Evolutionary conservation across 2,888 invertebrate species (phyloP).

Genomic region (Caenorhabditis sp.): DNA sequence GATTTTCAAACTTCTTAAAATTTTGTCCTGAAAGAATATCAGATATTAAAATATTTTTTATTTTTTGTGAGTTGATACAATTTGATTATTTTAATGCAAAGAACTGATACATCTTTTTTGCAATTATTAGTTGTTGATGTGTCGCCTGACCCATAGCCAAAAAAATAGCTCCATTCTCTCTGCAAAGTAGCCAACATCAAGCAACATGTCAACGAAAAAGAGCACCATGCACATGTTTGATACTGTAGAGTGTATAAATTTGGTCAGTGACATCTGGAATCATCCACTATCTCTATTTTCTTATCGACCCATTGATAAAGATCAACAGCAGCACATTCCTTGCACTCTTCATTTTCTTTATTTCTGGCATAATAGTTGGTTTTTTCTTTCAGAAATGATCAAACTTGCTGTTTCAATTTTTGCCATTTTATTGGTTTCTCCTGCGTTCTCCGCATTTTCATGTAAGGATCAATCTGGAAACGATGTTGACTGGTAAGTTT

Average conservation of each 20-base stretch:
- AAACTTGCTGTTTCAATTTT: background rate
- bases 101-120: too few relatives aligned
- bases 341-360: background rate
- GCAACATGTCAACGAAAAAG: background rate
- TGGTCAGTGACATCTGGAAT: background rate
- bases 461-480: conserved; percentile 62
- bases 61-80: too few relatives aligned
- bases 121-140: too few relatives aligned
- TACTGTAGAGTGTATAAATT: background rate
- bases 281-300: background rate
- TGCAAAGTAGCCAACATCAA: too few relatives aligned
- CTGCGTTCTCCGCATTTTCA: conserved; percentile 42
- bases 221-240: background rate
- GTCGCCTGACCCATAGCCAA: too few relatives aligned
- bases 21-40: too few relatives aligned
- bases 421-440: conserved; percentile 4
- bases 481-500: conserved; percentile 60
- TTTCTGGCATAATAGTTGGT: background rate
- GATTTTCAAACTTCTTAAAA: too few relatives aligned
- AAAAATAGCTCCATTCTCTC: too few relatives aligned
- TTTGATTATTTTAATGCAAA: too few relatives aligned
- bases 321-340: background rate
- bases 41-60: too few relatives aligned
- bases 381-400: background rate
- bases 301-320: background rate